Evolutionary conservation across 2,113 vertebrate genomes (phyloP).

Genomic region (Malurus elegans): DNA sequence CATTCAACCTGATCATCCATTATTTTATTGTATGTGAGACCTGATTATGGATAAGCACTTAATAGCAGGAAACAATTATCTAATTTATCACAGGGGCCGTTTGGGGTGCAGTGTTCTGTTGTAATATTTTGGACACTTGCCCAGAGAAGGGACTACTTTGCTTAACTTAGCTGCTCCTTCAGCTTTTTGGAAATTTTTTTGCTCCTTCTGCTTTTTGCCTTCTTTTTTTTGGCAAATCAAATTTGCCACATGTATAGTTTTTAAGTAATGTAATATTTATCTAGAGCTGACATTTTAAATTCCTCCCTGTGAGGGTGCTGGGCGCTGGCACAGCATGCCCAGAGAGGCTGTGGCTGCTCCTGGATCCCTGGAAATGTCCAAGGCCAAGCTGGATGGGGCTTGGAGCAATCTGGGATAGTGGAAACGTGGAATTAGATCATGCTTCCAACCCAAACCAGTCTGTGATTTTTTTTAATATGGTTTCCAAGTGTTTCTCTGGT

Average conservation of each 20-base stretch:
- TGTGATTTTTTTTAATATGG: neutral
- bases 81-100: neutral
- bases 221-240: too few relatives aligned
- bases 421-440: neutral
- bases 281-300: neutral
- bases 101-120: neutral
- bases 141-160: neutral
- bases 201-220: too few relatives aligned
- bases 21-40: neutral
- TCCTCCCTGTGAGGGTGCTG: neutral
- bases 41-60: neutral
- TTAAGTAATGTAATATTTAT: neutral
- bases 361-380: neutral
- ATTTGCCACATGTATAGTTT: neutral
- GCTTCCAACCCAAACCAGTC: neutral
- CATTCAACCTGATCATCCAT: neutral
- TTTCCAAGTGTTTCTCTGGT: neutral
- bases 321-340: neutral
- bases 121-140: neutral
- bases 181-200: neutral
- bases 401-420: fast-evolving
- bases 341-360: neutral
- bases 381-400: neutral
- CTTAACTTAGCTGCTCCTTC: neutral
- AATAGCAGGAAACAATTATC: neutral